Evolutionary conservation across 64 coral and sea anemone genomes (phyloP).

Genomic region (Montipora cactus): DNA sequence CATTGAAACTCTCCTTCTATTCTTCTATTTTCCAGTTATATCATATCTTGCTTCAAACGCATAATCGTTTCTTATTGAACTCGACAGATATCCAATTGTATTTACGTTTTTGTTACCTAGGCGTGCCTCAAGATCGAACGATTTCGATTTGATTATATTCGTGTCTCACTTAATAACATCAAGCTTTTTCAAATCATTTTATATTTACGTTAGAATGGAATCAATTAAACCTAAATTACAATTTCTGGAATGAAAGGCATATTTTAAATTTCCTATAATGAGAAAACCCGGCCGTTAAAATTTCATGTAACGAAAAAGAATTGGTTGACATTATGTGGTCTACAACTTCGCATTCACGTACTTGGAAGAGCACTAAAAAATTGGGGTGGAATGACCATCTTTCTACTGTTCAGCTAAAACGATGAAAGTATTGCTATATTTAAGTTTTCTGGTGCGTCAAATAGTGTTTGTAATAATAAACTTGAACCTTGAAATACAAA

Average conservation of each 20-base stretch:
- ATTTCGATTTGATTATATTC: neutral
- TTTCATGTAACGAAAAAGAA: neutral
- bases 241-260: neutral
- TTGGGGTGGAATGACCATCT: neutral
- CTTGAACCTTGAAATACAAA: too few relatives aligned
- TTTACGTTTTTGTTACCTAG: neutral
- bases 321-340: too few relatives aligned
- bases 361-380: too few relatives aligned
- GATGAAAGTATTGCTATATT: too few relatives aligned
- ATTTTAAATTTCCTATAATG: too few relatives aligned
- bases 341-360: neutral
- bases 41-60: neutral
- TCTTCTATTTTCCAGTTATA: too few relatives aligned
- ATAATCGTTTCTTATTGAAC: neutral
- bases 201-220: neutral
- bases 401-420: too few relatives aligned
- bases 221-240: neutral
- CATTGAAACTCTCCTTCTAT: too few relatives aligned
- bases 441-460: too few relatives aligned
- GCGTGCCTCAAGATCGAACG: neutral
- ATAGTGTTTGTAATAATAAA: too few relatives aligned
- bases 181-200: neutral
- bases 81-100: too few relatives aligned
- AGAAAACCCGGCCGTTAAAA: neutral
- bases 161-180: neutral